Conservation (phyloP, 2,113 vertebrate species). For the Mungos mungo region DNA sequence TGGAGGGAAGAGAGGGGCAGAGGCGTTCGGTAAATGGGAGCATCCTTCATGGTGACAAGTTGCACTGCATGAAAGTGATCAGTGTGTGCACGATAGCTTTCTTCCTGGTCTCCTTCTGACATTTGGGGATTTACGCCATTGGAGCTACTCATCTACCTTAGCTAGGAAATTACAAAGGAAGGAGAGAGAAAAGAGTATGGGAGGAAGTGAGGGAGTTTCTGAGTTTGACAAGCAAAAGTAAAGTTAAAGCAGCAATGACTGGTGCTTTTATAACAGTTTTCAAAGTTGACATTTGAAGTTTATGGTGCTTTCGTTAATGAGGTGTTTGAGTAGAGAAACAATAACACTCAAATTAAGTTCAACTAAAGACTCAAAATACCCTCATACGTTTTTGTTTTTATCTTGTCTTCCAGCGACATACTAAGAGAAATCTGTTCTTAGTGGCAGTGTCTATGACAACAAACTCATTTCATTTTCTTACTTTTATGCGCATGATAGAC, state of each 20-base stretch:
- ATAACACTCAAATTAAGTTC: conserved; percentile 63
- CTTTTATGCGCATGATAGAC: conserved; percentile 29
- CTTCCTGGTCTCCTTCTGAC: conserved; percentile 32
- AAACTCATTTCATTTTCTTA: conserved; percentile 59
- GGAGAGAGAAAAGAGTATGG: conserved; percentile 40
- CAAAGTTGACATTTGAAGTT: conserved; percentile 56
- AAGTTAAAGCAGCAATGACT: conserved; percentile 54
- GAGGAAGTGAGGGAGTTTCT: conserved; percentile 43
- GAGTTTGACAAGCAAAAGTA: conserved; percentile 58
- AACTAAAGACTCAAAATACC: conserved; percentile 55
- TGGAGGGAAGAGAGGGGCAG: neutral
- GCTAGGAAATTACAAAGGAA: conserved; percentile 51
- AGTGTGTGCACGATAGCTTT: neutral
- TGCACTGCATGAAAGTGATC: neutral
- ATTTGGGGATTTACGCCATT: conserved; percentile 40
- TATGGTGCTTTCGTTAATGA: conserved; percentile 66
- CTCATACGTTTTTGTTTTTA: conserved; percentile 53
- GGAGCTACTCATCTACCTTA: conserved; percentile 15
- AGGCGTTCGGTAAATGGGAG: neutral
- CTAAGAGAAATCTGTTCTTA: conserved; percentile 43
- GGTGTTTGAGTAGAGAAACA: conserved; percentile 60
- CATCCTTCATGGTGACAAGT: neutral
- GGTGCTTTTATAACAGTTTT: conserved; percentile 47
- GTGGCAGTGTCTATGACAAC: conserved; percentile 59
- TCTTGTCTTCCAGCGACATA: conserved; percentile 51